Evolutionary conservation across 2,888 invertebrate species (phyloP), one percentile per base, ranked within the genome.

Genomic region (Apamea monoglypha): DNA sequence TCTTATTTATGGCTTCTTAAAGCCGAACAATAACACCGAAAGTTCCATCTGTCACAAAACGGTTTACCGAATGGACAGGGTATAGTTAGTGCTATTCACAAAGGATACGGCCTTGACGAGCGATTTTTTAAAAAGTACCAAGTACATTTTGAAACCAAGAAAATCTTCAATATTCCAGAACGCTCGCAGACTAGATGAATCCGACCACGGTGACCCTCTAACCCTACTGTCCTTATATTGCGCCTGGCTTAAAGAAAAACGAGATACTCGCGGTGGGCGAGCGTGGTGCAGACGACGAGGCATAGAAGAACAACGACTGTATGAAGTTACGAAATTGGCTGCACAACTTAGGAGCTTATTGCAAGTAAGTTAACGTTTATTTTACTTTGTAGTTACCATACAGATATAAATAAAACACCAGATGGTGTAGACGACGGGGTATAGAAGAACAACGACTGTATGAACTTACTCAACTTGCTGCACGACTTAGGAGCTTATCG

Each of bases 401-500:
- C 10, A 97, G 98, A 88, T 97, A 98, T 53, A 99, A 99, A 92
- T 97, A 98, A 74, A 97, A 97, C 61, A 92, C 93, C 5, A 87
- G 92, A 80, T 99, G 99, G 99, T 99, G 99, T 90, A 97, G 97
- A 86, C 97, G 98, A 79, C 97, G 99, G 78, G 99, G 99, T 0
- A 97, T 99, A 14, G 99, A 99, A 95, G 99, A 99, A 93, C 99
- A 99, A 94, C 97, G 99, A 47, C 98, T 99, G 91, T 99, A 99
- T 92, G 99, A 99, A 95, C 98, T 99, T 91, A 99, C 98, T 0
- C 99, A 99, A 96, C 96, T 99, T 12, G 97, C 99, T 56, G 97
- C 98, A 47, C 99, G 99, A 94, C 98, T 74, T 29, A 25, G 76
- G 21, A 59, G 29, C 50, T 72, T 69, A 53, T 40, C 61, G 6